Evolutionary conservation across 2,797 vertebrate genomes (phyloP).

Genomic region (Chrysocyon brachyurus): DNA sequence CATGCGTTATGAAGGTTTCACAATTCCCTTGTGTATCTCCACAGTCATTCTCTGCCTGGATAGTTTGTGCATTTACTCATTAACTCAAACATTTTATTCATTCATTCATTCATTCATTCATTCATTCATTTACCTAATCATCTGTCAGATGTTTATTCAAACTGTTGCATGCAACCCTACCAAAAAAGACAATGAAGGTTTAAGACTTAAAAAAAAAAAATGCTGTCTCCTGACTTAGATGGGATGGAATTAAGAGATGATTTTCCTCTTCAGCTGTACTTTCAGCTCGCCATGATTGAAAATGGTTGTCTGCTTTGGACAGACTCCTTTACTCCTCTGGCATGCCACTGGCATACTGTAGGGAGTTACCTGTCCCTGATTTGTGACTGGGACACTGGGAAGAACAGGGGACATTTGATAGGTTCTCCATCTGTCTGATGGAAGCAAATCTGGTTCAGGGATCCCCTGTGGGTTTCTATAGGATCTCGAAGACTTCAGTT

Average conservation of each 20-base stretch:
- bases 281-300: neutral
- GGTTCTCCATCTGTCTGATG: neutral
- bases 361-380: neutral
- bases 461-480: neutral
- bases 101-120: neutral
- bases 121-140: neutral
- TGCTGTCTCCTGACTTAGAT: neutral
- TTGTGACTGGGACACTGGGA: neutral
- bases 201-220: neutral
- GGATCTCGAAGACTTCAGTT: conserved; percentile 7
- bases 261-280: neutral
- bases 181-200: neutral
- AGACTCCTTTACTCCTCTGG: neutral
- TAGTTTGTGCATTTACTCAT: neutral
- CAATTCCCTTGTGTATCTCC: neutral
- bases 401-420: neutral
- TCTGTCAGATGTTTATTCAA: neutral
- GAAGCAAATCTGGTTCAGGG: neutral
- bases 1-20: neutral
- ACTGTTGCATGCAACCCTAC: neutral
- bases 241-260: neutral
- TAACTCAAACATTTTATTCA: neutral
- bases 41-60: neutral
- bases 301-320: neutral
- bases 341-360: neutral